Base-by-base conservation (phyloP, 1,140 invertebrate genomes). In the Camponotus vicinus region DNA sequence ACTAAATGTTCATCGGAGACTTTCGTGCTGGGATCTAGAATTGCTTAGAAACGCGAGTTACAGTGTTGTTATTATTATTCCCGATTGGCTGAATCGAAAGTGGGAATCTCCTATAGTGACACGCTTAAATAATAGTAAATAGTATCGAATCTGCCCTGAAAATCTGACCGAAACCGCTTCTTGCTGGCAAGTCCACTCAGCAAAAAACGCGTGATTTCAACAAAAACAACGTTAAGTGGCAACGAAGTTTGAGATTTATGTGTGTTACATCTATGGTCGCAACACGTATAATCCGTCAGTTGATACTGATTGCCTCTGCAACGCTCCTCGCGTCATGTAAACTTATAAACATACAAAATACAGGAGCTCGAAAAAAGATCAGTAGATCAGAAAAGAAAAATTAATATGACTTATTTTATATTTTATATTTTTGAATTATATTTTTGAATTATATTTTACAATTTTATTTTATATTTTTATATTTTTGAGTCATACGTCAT, bases 141-240 rank as follows among this genome's bases (percentile, higher is more conserved):
- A 83, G n/a, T 21, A 21, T 8, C 69, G 69, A 45, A 83, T 83
- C 79, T 83, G 32, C 34, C 66, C 66, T 70, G 64, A 70, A 80
- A 80, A 80, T 70, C 78, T 70, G 27, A 73, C 52, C 86, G 59
- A 49, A 37, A 42, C 42, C 40, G 42, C 79, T 83, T 83, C 69
- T 83, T 83, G 79, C 45, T 7, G 21, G 40, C 5, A 75, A 75
- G 69, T 83, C 79, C 69, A 82, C 52, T 82, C 79, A 75, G 79
- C 55, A 63, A 69, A 73, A 83, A 69, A 70, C 69, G 34, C 52
- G 69, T 63, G 69, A 55, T 73, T 37, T 64, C 67, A 73, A 73
- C 55, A 82, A 82, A 82, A 82, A 82, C 79, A 82, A 82, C 79
- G 67, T 55, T 82, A 40, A 27, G 67, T 34, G 67, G 45, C 69